These are phyloP conservation scores for Ips typographus DNA, from an alignment of 1,140 invertebrate species.

Conservation along the genomic window DNA sequence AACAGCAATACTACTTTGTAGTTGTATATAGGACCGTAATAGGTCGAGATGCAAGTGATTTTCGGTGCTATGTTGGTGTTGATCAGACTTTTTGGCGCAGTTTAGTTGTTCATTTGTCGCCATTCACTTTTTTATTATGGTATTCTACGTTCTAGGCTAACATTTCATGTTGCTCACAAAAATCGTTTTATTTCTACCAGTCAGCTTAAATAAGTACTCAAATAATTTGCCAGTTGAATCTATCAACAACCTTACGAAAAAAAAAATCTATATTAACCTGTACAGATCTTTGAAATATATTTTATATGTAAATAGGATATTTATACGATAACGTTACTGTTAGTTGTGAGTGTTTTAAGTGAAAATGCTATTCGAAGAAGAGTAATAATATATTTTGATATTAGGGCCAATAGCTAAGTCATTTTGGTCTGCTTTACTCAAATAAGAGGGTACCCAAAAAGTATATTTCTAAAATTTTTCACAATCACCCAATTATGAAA, in stretches of 20 bases:
- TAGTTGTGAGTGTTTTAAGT: no score
- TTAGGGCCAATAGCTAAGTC: slow-evolving; percentile 42
- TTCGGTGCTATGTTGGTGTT: slow-evolving; percentile 42
- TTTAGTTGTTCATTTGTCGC: slow-evolving; percentile 9
- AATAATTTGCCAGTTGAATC: no score
- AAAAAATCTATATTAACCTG: no score
- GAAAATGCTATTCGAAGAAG: not conserved
- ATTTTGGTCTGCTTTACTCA: slow-evolving; percentile 41
- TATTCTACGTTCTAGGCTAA: no score
- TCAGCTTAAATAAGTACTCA: no score
- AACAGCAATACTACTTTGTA: slow-evolving; percentile 31
- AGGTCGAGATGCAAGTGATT: slow-evolving; percentile 39
- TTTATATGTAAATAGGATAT: no score
- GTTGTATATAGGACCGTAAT: not conserved
- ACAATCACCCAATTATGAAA: slow-evolving; percentile 45
- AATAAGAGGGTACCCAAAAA: slow-evolving; percentile 34
- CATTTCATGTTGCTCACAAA: no score
- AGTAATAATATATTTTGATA: slow-evolving; percentile 42
- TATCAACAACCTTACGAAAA: no score
- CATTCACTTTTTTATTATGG: no score
- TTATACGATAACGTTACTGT: no score
- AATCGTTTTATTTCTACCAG: no score
- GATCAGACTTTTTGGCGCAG: slow-evolving; percentile 25
- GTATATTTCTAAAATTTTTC: slow-evolving; percentile 36
- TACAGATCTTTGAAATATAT: no score